These are phyloP conservation scores for Entomobrya proxima DNA, from an alignment of 2,888 invertebrate genomes.

Conservation along the genomic window DNA sequence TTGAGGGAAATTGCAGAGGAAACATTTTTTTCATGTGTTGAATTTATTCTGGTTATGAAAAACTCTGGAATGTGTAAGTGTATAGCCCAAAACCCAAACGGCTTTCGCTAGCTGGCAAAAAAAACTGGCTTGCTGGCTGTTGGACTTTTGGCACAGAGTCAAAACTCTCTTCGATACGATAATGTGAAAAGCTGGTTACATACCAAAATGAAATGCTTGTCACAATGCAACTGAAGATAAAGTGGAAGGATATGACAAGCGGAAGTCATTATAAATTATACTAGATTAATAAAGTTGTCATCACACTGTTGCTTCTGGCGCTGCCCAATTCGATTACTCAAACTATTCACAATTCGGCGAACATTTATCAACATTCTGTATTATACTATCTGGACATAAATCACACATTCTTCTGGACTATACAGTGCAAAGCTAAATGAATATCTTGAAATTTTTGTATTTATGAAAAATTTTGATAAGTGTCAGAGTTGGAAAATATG, in stretches of 20 bases:
- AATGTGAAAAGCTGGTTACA: background rate
- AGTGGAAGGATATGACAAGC: conserved; percentile 15
- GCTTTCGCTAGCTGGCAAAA: background rate
- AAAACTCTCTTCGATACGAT: background rate
- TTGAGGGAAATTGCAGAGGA: no score
- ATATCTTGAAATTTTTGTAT: no score
- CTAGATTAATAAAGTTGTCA: conserved; percentile 48
- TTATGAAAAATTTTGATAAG: no score
- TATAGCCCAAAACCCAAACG: no score
- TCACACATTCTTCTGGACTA: no score
- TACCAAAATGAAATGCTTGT: conserved; percentile 15
- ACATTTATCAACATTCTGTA: conserved; percentile 2
- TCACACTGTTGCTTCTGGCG: conserved; percentile 3
- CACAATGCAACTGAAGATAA: background rate
- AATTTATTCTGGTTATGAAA: no score
- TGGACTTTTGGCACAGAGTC: conserved; percentile 13
- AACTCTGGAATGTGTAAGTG: no score
- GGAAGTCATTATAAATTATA: conserved; percentile 51
- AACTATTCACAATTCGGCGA: background rate
- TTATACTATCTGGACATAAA: no score
- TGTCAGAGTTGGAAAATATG: background rate
- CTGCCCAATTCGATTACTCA: conserved; percentile 41
- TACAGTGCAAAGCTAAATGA: no score
- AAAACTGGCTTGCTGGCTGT: background rate
- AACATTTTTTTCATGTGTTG: no score